Conservation (phyloP, 1,140 invertebrate genomes). For the Diorhabda carinulata region DNA sequence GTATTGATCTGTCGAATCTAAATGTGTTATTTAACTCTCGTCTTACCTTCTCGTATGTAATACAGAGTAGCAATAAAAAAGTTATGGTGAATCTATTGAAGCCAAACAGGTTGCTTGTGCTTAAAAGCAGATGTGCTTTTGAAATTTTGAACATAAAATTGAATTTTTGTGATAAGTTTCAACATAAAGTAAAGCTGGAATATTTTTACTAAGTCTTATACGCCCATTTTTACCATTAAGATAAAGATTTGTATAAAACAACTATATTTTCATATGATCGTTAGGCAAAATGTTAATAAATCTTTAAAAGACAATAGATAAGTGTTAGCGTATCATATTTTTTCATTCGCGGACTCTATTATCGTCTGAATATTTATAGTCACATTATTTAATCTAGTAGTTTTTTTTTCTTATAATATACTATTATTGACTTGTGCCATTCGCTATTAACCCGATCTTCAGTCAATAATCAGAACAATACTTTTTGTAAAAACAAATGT, state of each 20-base stretch:
- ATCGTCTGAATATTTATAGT: slow-evolving; percentile 25
- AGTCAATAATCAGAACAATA: background rate
- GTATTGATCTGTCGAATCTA: too few relatives aligned
- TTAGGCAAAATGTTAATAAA: slow-evolving; percentile 22
- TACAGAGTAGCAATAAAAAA: too few relatives aligned
- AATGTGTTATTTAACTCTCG: too few relatives aligned
- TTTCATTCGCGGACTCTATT: slow-evolving; percentile 21
- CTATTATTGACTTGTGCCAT: slow-evolving; percentile 34
- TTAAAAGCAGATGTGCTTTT: too few relatives aligned
- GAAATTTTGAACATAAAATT: too few relatives aligned
- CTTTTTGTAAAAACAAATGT: background rate
- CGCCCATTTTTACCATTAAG: slow-evolving; percentile 23
- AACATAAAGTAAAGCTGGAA: background rate
- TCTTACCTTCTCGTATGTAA: too few relatives aligned
- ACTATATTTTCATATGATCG: slow-evolving; percentile 38
- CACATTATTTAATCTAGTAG: slow-evolving; percentile 28
- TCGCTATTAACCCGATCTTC: slow-evolving; percentile 27
- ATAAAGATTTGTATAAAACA: slow-evolving; percentile 31
- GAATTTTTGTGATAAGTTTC: too few relatives aligned
- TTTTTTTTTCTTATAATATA: slow-evolving; percentile 27
- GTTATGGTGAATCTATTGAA: too few relatives aligned
- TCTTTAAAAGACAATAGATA: slow-evolving; percentile 39
- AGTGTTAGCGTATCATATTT: slow-evolving; percentile 30
- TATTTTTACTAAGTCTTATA: slow-evolving; percentile 9
- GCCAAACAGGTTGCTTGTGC: too few relatives aligned